Evolutionary conservation across 2,113 vertebrate genomes (phyloP).

Genomic region (Hippocampus guttulatus): DNA sequence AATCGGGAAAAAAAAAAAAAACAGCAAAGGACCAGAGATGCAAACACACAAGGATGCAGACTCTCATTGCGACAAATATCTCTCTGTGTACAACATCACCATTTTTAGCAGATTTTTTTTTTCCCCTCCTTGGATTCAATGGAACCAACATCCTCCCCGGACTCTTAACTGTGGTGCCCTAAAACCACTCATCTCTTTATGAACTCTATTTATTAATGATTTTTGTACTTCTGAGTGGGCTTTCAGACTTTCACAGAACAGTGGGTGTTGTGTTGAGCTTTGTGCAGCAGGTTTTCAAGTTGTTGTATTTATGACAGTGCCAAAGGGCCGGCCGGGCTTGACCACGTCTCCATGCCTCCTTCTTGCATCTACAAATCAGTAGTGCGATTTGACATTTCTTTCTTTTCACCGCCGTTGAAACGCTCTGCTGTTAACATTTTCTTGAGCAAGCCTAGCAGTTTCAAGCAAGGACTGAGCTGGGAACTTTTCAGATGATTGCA

Average conservation of each 20-base stretch:
- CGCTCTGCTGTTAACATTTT: conserved; percentile 16
- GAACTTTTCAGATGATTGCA: conserved; percentile 20
- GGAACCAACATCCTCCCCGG: conserved; percentile 29
- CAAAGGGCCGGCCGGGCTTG: conserved; percentile 59
- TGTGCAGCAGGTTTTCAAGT: conserved; percentile 48
- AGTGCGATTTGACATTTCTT: conserved; percentile 26
- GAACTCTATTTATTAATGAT: conserved; percentile 64
- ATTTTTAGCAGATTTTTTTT: conserved; percentile 21
- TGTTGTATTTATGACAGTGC: conserved; percentile 70
- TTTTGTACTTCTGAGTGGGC: conserved; percentile 63
- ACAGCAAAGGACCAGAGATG: conserved; percentile 35
- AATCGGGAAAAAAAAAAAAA: conserved; percentile 26
- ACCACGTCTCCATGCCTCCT: conserved; percentile 40
- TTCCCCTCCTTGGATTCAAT: conserved; percentile 35
- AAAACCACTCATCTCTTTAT: conserved; percentile 64
- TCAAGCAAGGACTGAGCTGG: conserved; percentile 13
- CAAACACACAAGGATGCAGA: conserved; percentile 32
- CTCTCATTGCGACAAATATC: conserved; percentile 22
- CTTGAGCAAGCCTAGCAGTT: conserved; percentile 12
- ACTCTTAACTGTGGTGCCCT: conserved; percentile 40
- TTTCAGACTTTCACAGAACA: conserved; percentile 48
- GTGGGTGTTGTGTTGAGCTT: conserved; percentile 44
- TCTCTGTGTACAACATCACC: conserved; percentile 39
- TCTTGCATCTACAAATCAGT: conserved; percentile 34
- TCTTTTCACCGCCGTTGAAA: neutral